A percentile compares a stretch with the other conserved stretches of the same genome.
phyloP scores from a whole-genome alignment of 2,113 vertebrate species.

The Galbula dea region DNA sequence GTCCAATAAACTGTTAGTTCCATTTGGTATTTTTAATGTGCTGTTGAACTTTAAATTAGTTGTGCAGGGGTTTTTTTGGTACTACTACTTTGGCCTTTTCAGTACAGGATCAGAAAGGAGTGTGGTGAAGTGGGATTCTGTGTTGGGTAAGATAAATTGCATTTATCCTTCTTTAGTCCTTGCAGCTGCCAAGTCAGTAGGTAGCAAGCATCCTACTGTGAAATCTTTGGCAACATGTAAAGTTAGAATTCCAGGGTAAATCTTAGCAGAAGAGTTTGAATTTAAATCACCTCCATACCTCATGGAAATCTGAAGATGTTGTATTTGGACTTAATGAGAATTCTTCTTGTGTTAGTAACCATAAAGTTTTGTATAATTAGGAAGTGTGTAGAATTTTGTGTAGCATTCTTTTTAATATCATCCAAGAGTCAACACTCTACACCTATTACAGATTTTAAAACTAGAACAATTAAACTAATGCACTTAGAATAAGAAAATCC shows the following conservation, averaged over 20 bases:
- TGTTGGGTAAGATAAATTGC: not conserved
- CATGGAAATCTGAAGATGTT: not conserved
- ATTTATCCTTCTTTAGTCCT: not conserved
- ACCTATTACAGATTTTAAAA: not conserved
- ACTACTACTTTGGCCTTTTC: not conserved
- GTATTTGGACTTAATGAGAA: not conserved
- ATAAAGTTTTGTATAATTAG: not conserved
- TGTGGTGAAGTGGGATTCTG: not conserved
- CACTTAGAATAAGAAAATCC: not conserved
- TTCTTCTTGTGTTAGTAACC: not conserved
- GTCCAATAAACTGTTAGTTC: not conserved
- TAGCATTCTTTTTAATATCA: not conserved
- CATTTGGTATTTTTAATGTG: not conserved
- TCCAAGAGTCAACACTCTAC: not conserved
- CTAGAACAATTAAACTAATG: not conserved
- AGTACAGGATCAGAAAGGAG: not conserved
- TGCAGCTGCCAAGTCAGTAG: not conserved
- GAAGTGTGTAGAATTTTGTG: not conserved
- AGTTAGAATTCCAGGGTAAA: not conserved
- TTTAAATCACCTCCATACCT: not conserved
- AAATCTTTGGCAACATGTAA: not conserved
- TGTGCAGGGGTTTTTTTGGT: not conserved
- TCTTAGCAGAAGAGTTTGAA: not conserved
- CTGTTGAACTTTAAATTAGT: not conserved
- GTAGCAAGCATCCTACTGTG: not conserved